These are phyloP conservation scores for Macrotis lagotis DNA, from an alignment of 2,113 vertebrate species.

Conservation along the genomic window DNA sequence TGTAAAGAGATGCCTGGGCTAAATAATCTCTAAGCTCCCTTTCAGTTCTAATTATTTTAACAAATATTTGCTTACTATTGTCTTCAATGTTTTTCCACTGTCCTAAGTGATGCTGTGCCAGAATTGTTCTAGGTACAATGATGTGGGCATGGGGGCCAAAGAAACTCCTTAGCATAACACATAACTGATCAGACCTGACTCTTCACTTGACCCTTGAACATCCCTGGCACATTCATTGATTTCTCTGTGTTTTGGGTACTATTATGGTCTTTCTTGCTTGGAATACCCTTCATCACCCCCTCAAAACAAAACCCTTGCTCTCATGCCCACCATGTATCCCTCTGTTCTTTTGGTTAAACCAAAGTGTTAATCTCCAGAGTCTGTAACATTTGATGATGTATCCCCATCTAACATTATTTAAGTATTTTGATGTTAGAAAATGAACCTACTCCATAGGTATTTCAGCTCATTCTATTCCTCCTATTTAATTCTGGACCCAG, in stretches of 20 bases:
- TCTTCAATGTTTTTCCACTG: neutral
- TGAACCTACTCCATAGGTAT: neutral
- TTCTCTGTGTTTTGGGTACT: neutral
- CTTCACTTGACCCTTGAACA: neutral
- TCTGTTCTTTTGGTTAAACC: neutral
- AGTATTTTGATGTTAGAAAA: neutral
- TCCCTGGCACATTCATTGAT: neutral
- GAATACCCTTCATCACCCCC: neutral
- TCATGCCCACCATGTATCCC: neutral
- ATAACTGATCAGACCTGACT: neutral
- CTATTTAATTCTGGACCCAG: neutral
- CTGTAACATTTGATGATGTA: neutral
- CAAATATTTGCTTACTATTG: neutral
- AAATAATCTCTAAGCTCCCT: neutral
- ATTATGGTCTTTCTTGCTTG: neutral
- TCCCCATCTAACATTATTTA: neutral
- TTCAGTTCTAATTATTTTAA: neutral
- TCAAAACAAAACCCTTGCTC: neutral
- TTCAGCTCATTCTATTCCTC: neutral
- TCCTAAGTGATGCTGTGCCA: neutral
- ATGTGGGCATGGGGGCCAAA: neutral
- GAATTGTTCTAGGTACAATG: neutral
- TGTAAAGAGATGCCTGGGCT: neutral
- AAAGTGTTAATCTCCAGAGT: neutral
- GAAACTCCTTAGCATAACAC: neutral